Evolutionary conservation across 1,140 invertebrate species (phyloP).

Genomic region (Coenobita brevimanus): DNA sequence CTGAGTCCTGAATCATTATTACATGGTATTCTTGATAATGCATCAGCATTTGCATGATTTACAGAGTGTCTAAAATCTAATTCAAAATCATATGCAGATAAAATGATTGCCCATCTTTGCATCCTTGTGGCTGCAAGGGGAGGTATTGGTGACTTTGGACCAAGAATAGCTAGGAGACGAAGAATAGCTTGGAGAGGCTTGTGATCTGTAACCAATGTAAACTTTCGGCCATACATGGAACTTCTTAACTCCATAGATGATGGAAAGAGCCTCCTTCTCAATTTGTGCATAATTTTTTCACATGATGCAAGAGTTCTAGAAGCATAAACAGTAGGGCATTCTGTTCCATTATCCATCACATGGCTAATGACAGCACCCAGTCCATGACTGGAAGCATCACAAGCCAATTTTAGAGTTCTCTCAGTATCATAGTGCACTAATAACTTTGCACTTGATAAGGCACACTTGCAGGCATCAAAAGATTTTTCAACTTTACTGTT

Average conservation of each 20-base stretch:
- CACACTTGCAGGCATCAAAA: no score
- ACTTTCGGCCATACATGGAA: conserved; percentile 21
- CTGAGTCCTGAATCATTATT: neutral
- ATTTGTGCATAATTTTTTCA: conserved; percentile 75
- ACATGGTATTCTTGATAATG: conserved; percentile 9
- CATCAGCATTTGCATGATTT: neutral
- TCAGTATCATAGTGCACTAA: no score
- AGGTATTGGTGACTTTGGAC: neutral
- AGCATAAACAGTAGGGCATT: conserved; percentile 74
- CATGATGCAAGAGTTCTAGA: conserved; percentile 73
- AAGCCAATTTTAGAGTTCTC: no score
- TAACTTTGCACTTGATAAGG: no score
- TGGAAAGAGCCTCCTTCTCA: conserved; percentile 76
- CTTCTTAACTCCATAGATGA: conserved; percentile 73
- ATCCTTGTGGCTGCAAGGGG: conserved; percentile 4
- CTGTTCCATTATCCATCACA: conserved; percentile 69
- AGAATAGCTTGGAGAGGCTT: no score
- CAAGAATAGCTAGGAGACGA: conserved; percentile 20
- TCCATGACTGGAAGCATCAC: no score
- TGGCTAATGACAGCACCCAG: no score
- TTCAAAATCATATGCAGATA: conserved; percentile 5
- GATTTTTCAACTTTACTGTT: no score
- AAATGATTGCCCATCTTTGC: conserved; percentile 7
- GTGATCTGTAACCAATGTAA: conserved; percentile 31
- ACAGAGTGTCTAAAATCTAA: neutral